Evolutionary conservation across 2,797 vertebrate genomes (phyloP).

Genomic region (Borostomias antarcticus): DNA sequence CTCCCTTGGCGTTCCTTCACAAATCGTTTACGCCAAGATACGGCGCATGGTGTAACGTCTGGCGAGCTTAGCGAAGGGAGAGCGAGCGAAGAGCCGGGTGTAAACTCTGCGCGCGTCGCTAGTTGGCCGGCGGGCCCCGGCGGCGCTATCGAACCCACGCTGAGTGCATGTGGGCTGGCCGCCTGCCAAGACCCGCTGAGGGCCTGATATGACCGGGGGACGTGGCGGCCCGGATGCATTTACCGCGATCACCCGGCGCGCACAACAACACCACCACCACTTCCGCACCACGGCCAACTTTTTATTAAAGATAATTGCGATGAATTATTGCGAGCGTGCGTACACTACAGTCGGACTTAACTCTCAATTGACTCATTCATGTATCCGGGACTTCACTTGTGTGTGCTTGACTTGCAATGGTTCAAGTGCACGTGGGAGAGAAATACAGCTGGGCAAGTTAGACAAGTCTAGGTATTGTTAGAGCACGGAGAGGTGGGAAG

Average conservation of each 20-base stretch:
- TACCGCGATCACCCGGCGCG: conserved; percentile 11
- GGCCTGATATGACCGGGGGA: conserved; percentile 10
- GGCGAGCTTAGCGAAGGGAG: conserved; percentile 7
- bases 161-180: conserved; percentile 28
- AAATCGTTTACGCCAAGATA: conserved; percentile 39
- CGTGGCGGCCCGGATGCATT: conserved; percentile 21
- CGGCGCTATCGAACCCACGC: conserved; percentile 11
- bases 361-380: not conserved
- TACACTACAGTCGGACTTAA: not conserved
- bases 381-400: not conserved
- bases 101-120: conserved; percentile 6
- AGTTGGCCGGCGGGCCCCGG: not conserved
- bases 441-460: not conserved
- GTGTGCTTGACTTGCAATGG: not conserved
- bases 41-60: conserved; percentile 40
- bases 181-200: conserved; percentile 30
- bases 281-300: conserved; percentile 8
- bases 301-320: not conserved
- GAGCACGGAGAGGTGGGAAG: not conserved
- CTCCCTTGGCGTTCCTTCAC: conserved; percentile 20
- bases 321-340: not conserved
- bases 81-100: conserved; percentile 3
- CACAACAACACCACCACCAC: not conserved
- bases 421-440: not conserved
- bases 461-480: not conserved